Evolutionary conservation across 2,888 invertebrate genomes (phyloP), one percentile per base, ranked within the genome.

Genomic region (Ligdia adustata): DNA sequence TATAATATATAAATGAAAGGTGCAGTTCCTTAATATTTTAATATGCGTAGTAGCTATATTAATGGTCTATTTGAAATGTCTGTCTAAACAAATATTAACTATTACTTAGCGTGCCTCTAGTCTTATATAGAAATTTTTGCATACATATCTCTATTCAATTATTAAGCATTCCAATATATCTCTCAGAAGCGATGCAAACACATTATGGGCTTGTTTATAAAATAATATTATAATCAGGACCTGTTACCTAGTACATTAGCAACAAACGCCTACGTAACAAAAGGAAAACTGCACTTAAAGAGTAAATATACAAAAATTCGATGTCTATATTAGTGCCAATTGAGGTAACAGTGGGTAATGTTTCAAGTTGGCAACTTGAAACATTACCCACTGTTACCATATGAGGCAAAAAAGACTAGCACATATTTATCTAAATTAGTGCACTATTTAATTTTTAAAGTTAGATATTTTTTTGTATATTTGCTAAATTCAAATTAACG

Each of bases 121-220:
- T 79, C 75, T 65, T 64, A 60, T 64, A 44, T 71, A 70, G 61
- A 65, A 69, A 52, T 66, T 72, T 69, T 67, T 60, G 55, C 69
- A 69, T 72, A 82, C 79, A 85, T 84, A 86, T 83, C 81, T 82
- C 67, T 79, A 75, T 68, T 75, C 71, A 79, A 75, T 76, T 77
- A 75, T 66, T 73, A 83, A 79, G 82, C 88, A 88, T 88, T 88
- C 88, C 88, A 88, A 72, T 76, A 61, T 75, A 62, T 70, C 62
- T 63, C 56, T 62, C 64, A 65, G 55, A 63, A 60, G 59, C 41
- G 43, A 57, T 50, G 57, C 62, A 60, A n/a, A 22, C 6, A n/a
- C 57, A 64, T 52, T 53, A 43, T 57, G 52, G 43, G 41, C 46
- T 54, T 52, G 42, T 40, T 50, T 37, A 14, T 31, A 33, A 35